Evolutionary conservation across 1,140 invertebrate species (phyloP), one percentile per base, ranked within the genome.

Genomic region (Calliopsis andreniformis): DNA sequence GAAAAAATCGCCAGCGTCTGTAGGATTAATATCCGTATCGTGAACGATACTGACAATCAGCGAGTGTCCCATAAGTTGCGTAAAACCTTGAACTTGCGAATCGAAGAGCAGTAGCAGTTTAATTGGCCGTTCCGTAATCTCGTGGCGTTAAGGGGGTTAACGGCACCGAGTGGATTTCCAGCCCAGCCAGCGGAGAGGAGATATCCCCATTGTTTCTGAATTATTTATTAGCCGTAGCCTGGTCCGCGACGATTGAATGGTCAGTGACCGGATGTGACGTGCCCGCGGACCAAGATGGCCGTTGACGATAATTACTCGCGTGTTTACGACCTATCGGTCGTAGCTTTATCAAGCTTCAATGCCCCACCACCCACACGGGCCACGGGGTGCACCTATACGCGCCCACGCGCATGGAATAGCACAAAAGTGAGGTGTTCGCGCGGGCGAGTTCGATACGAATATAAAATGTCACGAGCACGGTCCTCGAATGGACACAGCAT

Each of bases 201-300:
- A 43, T 58, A 67, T 75, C 62, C 66, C 39, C 75, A 73, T 82
- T 80, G 76, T 79, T 82, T 75, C 56, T 86, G 81, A 82, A 89
- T 89, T 86, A 87, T 89, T 89, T 86, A 88, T 89, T 84, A 84
- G 71, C 47, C 59, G 76, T 68, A 61, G 71, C 66, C 51, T 61
- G 80, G 83, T 85, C 88, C 70, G 82, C 84, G 79, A 87, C 87
- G 87, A 90, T 89, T 88, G 87, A 89, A 90, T 88, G 89, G 88
- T 89, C 89, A 89, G 84, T 88, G 86, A 89, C 89, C 88, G 87
- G 89, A 91, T 87, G 80, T 88, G 88, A 90, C 85, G 85, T 82
- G 80, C 58, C 76, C 58, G 51, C 62, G 70, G 70, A 64, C 77
- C 83, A 87, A 89, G 79, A 87, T 87, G 83, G 86, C 83, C 77